Conservation (phyloP, 2,797 vertebrate species). For the Enteromius argenteus region DNA sequence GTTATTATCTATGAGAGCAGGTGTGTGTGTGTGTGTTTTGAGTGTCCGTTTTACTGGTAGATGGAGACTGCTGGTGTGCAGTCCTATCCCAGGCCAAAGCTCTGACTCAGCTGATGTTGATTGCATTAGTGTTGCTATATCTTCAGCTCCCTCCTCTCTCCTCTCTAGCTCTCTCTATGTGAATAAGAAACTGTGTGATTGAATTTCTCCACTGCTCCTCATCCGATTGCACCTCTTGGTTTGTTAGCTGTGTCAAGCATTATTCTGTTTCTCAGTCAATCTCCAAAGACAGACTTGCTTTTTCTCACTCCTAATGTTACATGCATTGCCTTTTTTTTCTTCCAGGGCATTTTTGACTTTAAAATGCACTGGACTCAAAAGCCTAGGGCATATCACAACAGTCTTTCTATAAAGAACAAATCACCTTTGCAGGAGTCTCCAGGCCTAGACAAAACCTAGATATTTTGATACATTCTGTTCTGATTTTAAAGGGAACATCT, state of each 20-base stretch:
- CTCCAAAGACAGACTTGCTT: slow-evolving; percentile 66
- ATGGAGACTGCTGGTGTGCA: slow-evolving; percentile 4
- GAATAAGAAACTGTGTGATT: slow-evolving; percentile 73
- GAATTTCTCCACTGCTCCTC: slow-evolving; percentile 64
- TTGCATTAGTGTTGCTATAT: slow-evolving; percentile 74
- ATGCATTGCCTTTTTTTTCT: slow-evolving; percentile 51
- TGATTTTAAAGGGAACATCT: not conserved
- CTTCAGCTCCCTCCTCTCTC: slow-evolving; percentile 10
- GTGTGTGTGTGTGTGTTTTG: slow-evolving; percentile 12
- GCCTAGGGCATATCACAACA: not conserved
- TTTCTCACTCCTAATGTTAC: slow-evolving; percentile 72
- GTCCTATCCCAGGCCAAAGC: slow-evolving; percentile 57
- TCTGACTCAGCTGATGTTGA: slow-evolving; percentile 74
- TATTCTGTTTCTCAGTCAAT: slow-evolving; percentile 65
- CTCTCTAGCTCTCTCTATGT: slow-evolving; percentile 63
- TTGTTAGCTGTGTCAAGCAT: slow-evolving; percentile 57
- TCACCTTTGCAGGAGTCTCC: not conserved
- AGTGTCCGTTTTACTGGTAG: slow-evolving; percentile 7
- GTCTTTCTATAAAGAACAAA: not conserved
- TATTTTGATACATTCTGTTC: not conserved
- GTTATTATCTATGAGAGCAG: slow-evolving; percentile 17
- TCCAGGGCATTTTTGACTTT: slow-evolving; percentile 1
- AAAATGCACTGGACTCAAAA: not conserved
- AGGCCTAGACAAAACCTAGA: not conserved
- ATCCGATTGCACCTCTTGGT: slow-evolving; percentile 16